Conservation (phyloP, 2,113 vertebrate species). For the Fukomys damarensis region DNA sequence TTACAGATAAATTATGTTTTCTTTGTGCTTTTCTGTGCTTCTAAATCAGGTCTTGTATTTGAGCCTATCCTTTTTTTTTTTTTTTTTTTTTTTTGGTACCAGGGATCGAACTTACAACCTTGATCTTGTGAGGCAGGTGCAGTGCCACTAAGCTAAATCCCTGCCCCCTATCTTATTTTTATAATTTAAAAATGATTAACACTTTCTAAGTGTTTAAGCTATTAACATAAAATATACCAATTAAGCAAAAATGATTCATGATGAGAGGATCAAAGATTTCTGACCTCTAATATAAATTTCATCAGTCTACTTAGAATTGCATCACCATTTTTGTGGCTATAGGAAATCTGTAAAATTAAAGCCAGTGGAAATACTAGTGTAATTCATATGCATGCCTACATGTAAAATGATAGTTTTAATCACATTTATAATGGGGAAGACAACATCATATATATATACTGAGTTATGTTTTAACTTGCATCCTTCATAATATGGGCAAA, state of each 20-base stretch:
- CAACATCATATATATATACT: background rate
- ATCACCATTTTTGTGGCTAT: background rate
- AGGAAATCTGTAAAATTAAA: slow-evolving; percentile 52
- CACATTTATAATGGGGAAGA: slow-evolving; percentile 9
- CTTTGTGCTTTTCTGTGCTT: background rate
- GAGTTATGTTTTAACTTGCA: slow-evolving; percentile 54
- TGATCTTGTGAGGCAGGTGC: no score
- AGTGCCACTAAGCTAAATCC: no score
- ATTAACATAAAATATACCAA: background rate
- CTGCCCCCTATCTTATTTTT: no score
- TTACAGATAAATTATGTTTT: slow-evolving; percentile 8
- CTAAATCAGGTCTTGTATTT: background rate
- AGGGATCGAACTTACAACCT: no score
- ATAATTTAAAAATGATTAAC: slow-evolving; percentile 49
- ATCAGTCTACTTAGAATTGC: slow-evolving; percentile 32
- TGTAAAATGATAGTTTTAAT: slow-evolving; percentile 41
- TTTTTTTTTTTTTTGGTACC: no score
- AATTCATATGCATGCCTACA: slow-evolving; percentile 15
- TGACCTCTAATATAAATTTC: slow-evolving; percentile 19
- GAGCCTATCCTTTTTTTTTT: no score
- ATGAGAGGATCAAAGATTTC: slow-evolving; percentile 23
- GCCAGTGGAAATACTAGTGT: background rate
- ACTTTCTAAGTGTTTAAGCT: background rate
- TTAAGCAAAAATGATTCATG: slow-evolving; percentile 22
- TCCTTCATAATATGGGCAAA: slow-evolving; percentile 16